A percentile compares a stretch with the other conserved stretches of the same genome.
These are phyloP conservation scores for Anthoscopus minutus DNA, from an alignment of 2,113 vertebrate species.

Conservation along the genomic window DNA sequence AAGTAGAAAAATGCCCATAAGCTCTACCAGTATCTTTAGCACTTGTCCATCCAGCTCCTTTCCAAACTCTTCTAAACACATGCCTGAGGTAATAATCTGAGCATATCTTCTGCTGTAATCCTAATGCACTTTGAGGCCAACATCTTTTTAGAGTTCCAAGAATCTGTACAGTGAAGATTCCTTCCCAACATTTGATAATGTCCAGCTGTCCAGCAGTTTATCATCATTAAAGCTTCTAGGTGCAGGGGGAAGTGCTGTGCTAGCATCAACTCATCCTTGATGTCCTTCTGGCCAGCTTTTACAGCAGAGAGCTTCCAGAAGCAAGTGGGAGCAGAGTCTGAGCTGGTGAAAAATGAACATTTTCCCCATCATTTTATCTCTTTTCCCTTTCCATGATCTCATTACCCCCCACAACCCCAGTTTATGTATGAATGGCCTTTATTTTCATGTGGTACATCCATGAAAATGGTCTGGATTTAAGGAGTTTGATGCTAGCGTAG, in stretches of 20 bases:
- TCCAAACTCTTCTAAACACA: background rate
- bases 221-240: background rate
- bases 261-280: background rate
- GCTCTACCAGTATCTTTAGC: background rate
- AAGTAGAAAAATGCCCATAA: background rate
- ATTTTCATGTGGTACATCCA: accelerated
- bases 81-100: background rate
- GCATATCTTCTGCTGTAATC: background rate
- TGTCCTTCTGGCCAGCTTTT: background rate
- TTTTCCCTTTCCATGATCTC: background rate
- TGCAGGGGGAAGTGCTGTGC: background rate
- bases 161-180: background rate
- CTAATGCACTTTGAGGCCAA: background rate
- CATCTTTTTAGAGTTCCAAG: background rate
- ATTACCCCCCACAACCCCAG: background rate
- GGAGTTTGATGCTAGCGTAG: background rate
- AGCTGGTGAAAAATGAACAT: background rate
- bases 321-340: background rate
- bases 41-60: background rate
- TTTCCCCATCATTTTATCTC: background rate
- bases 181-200: accelerated
- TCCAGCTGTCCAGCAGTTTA: background rate
- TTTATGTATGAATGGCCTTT: background rate
- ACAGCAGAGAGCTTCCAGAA: background rate
- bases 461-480: background rate